A percentile compares a stretch with the other conserved stretches of the same genome.
phyloP scores from a whole-genome alignment of 2,888 invertebrate genomes.

The Malacosoma neustria region DNA sequence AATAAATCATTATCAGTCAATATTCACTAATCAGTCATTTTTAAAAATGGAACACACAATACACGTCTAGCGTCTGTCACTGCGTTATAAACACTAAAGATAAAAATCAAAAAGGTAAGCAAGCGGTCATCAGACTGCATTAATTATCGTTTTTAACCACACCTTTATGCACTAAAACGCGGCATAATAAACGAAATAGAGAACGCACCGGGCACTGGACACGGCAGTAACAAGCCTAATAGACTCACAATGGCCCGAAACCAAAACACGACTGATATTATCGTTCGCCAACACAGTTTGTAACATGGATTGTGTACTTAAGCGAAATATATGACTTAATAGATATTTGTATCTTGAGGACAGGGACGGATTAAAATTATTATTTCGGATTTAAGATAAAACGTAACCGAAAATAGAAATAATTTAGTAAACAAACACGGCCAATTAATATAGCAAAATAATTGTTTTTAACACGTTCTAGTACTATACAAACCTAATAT shows the following conservation, averaged over 20 bases:
- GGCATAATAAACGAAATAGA: neutral
- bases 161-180: neutral
- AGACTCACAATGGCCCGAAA: constrained; percentile 38
- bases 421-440: too few species aligned
- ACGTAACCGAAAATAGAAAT: too few species aligned
- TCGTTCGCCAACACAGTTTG: constrained; percentile 22
- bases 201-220: constrained; percentile 14
- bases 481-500: too few species aligned
- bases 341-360: neutral
- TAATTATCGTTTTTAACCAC: neutral
- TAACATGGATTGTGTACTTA: constrained; percentile 12
- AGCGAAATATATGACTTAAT: constrained; percentile 3
- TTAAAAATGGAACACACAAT: neutral
- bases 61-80: neutral
- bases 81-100: neutral
- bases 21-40: too few species aligned
- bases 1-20: too few species aligned
- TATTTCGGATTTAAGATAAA: too few species aligned
- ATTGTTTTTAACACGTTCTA: too few species aligned
- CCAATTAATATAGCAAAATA: too few species aligned
- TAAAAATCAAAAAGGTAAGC: neutral
- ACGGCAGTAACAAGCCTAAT: constrained; percentile 29
- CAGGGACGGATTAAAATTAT: constrained; percentile 1
- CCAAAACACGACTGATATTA: constrained; percentile 46
- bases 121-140: neutral